Evolutionary conservation across 2,888 invertebrate genomes (phyloP), one percentile per base, ranked within the genome.

Genomic region (Syritta pipiens): DNA sequence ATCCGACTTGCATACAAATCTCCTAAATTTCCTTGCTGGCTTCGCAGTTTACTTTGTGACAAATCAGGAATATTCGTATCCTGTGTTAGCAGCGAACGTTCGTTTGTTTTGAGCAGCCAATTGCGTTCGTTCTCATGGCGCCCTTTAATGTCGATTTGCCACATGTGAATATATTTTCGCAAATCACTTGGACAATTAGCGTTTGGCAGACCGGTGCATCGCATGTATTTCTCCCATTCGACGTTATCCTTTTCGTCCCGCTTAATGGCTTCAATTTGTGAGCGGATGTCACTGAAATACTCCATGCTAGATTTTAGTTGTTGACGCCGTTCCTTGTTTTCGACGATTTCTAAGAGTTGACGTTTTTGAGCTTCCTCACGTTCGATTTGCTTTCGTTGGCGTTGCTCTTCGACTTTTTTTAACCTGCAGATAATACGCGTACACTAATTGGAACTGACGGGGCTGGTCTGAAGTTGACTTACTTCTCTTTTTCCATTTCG

Each of bases 401-500:
- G 85, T 19, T 89, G 89, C 71, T 89, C 89, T 83, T 88, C 89
- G 6, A 88, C 83, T 81, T 88, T 88, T 57, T 86, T 86, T 0
- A 87, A 82, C 69, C 88, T 88, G 10, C 32, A 1, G 0, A 17
- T 9, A 9, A n/a, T 17, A n/a, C 37, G 7, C 17, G 7, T 17
- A n/a, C 7, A 37, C 4, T 37, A 17, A 14, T 37, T 5, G 5
- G 17, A 14, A 7, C 14, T 14, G 19, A 37, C 17, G 37, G 37
- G n/a, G n/a, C n/a, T n/a, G n/a, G 17, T 35, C 4, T 3, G 20
- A 12, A 62, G 49, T 69, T 17, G 7, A 62, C 83, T 60, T 62
- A 89, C 89, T 86, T 88, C 75, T 89, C 89, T 65, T 85, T 87
- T 81, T 89, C 89, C 87, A 87, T 86, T 85, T 89, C 89, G 44